Evolutionary conservation across 2,113 vertebrate genomes (phyloP).

Genomic region (Neogale vison): DNA sequence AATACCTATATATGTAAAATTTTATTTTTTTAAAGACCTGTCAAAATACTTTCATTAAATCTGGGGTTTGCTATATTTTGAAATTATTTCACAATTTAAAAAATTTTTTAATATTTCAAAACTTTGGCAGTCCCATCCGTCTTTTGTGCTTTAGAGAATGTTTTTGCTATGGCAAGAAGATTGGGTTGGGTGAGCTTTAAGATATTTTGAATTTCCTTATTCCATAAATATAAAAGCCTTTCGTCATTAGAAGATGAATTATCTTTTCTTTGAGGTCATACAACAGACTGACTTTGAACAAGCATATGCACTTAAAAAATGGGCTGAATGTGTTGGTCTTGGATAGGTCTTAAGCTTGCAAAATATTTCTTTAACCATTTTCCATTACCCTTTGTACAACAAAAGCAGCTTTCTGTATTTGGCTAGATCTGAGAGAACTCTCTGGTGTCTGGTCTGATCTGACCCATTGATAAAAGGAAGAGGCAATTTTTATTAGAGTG

Average conservation of each 20-base stretch:
- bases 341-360: slow-evolving; percentile 7
- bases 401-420: slow-evolving; percentile 44
- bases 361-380: slow-evolving; percentile 40
- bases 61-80: not conserved
- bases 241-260: not conserved
- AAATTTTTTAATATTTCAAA: not conserved
- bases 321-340: not conserved
- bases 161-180: not conserved
- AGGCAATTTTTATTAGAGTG: not conserved
- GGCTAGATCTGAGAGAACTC: not conserved
- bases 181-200: not conserved
- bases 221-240: not conserved
- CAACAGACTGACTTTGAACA: not conserved
- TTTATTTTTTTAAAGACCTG: not conserved
- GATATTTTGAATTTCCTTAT: slow-evolving; percentile 37
- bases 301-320: not conserved
- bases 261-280: not conserved
- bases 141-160: not conserved
- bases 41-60: slow-evolving; percentile 8
- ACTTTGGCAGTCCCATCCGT: not conserved
- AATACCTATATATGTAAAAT: not conserved
- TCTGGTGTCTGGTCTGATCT: not conserved
- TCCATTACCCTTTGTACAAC: not conserved
- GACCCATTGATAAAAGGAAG: not conserved
- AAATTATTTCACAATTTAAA: slow-evolving; percentile 3